Evolutionary conservation across 2,797 vertebrate species (phyloP).

Genomic region (Florisuga fusca): DNA sequence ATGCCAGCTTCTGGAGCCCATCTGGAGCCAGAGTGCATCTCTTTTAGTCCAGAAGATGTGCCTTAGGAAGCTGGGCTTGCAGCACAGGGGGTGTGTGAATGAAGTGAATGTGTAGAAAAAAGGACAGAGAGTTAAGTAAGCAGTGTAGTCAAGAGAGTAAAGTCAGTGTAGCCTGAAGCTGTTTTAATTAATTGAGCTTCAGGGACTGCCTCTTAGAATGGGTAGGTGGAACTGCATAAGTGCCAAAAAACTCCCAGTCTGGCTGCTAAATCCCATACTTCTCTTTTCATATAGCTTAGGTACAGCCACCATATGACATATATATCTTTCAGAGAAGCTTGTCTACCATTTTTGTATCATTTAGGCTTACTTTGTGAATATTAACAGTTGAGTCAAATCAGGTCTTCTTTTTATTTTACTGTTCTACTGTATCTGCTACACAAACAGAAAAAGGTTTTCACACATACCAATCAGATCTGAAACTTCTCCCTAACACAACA

Average conservation of each 20-base stretch:
- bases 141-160: neutral
- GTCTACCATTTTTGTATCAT: neutral
- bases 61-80: neutral
- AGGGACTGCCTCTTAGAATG: neutral
- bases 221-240: neutral
- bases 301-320: neutral
- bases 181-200: neutral
- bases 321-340: neutral
- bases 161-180: neutral
- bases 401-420: neutral
- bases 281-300: neutral
- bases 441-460: neutral
- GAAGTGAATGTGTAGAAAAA: neutral
- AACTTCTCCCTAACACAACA: neutral
- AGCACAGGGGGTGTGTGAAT: no score
- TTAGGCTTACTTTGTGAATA: conserved; percentile 30
- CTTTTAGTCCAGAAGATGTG: neutral
- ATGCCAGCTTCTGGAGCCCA: neutral
- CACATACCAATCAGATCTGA: neutral
- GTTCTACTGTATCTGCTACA: neutral
- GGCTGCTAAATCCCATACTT: neutral
- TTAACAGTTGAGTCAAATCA: neutral
- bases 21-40: neutral
- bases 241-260: neutral
- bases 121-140: neutral